Conservation (phyloP, 2,113 vertebrate species). For the Ranitomeya imitator region DNA sequence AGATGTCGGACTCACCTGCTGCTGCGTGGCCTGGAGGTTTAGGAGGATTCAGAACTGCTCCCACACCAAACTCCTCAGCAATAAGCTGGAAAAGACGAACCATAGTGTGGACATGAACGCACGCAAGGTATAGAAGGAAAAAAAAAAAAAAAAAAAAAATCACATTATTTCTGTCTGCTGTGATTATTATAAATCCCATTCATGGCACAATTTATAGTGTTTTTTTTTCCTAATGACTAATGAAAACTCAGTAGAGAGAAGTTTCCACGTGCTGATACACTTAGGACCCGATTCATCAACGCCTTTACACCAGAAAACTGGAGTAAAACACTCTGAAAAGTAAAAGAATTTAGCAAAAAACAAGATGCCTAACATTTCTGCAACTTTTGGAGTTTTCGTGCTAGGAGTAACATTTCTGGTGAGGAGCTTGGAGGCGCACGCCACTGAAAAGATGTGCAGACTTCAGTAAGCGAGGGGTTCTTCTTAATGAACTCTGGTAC, state of each 20-base stretch:
- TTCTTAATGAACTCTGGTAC: too few relatives aligned
- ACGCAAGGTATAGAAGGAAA: neutral
- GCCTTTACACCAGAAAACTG: too few relatives aligned
- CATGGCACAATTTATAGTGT: neutral
- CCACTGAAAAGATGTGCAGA: too few relatives aligned
- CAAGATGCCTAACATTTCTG: too few relatives aligned
- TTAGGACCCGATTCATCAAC: neutral
- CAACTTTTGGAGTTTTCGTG: too few relatives aligned
- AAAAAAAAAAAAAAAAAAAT: neutral
- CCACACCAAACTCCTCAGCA: constrained; percentile 90
- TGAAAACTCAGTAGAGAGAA: neutral
- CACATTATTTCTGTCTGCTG: neutral
- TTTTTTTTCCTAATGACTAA: neutral
- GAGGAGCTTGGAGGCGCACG: too few relatives aligned
- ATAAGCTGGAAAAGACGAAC: constrained; percentile 78
- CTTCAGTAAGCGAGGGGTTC: too few relatives aligned
- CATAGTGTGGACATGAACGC: neutral
- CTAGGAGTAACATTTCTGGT: too few relatives aligned
- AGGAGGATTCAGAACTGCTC: constrained; percentile 75
- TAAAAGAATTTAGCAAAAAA: too few relatives aligned
- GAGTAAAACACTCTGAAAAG: too few relatives aligned
- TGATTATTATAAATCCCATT: neutral
- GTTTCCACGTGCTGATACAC: neutral
- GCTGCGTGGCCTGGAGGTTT: constrained; percentile 74
- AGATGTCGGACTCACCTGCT: constrained; percentile 74